Evolutionary conservation across 1,140 invertebrate genomes (phyloP).

Genomic region (Ditylenchus dipsaci): DNA sequence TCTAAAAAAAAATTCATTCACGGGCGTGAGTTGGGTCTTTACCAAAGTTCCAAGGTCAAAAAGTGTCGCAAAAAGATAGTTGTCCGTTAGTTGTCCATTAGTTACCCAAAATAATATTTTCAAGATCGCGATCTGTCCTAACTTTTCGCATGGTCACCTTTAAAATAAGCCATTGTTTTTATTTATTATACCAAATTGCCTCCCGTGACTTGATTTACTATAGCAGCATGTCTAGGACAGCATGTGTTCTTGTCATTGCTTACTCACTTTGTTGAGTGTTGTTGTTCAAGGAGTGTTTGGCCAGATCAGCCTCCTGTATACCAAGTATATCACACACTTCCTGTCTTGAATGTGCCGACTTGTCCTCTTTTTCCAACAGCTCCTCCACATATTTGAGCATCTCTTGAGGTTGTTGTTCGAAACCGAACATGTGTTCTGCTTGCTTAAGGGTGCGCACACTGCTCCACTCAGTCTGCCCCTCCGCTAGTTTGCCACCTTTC

Average conservation of each 20-base stretch:
- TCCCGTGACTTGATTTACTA: too few species aligned
- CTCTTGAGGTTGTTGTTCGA: constrained; percentile 63
- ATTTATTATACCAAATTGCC: too few species aligned
- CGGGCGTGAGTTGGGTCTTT: too few species aligned
- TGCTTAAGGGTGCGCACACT: constrained; percentile 26
- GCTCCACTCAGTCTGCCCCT: constrained; percentile 19
- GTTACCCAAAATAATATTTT: too few species aligned
- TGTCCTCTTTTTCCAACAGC: constrained; percentile 17
- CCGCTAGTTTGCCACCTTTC: neutral
- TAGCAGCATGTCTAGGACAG: too few species aligned
- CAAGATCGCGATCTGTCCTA: too few species aligned
- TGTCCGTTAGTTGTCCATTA: too few species aligned
- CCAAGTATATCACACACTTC: constrained; percentile 71
- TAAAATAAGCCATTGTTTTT: too few species aligned
- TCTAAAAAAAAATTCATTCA: too few species aligned
- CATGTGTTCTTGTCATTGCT: neutral
- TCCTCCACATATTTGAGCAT: constrained; percentile 28
- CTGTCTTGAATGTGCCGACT: constrained; percentile 61
- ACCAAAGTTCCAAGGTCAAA: too few species aligned
- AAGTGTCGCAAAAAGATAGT: too few species aligned
- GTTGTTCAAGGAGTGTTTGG: constrained; percentile 66
- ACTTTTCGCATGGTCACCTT: too few species aligned
- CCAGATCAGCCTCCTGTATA: constrained; percentile 67
- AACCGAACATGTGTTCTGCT: constrained; percentile 9
- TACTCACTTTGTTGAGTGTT: constrained; percentile 63